Conservation (phyloP, 2,888 invertebrate genomes). For the Leistus spinibarbis region DNA sequence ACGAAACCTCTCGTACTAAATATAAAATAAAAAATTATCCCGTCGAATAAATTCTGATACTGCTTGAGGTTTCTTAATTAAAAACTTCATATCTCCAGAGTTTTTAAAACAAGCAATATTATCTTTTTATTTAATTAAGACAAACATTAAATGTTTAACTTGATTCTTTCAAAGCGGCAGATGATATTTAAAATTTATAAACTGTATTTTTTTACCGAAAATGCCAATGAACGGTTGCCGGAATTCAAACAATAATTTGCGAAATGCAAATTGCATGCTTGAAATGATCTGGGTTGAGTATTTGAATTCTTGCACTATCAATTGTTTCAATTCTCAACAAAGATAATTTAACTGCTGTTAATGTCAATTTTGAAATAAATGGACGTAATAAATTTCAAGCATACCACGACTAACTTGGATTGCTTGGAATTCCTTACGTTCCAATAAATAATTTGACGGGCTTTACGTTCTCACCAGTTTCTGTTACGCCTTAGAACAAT, state of each 20-base stretch:
- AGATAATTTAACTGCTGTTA: neutral
- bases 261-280: too few species aligned
- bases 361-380: neutral
- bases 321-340: neutral
- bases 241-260: too few species aligned
- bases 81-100: neutral
- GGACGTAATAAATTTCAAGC: neutral
- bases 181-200: neutral
- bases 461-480: too few species aligned
- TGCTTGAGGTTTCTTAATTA: conserved; percentile 1
- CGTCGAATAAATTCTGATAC: neutral
- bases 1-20: neutral
- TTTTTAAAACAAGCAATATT: too few species aligned
- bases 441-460: too few species aligned
- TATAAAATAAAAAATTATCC: neutral
- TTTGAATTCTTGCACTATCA: neutral
- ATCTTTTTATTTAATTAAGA: neutral
- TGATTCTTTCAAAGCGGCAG: neutral
- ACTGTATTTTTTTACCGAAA: neutral
- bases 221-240: neutral
- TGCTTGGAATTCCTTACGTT: too few species aligned
- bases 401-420: neutral
- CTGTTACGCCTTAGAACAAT: too few species aligned
- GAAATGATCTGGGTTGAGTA: neutral
- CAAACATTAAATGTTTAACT: neutral